Evolutionary conservation across 2,888 invertebrate genomes (phyloP).

Genomic region (Halocaridina rubra): DNA sequence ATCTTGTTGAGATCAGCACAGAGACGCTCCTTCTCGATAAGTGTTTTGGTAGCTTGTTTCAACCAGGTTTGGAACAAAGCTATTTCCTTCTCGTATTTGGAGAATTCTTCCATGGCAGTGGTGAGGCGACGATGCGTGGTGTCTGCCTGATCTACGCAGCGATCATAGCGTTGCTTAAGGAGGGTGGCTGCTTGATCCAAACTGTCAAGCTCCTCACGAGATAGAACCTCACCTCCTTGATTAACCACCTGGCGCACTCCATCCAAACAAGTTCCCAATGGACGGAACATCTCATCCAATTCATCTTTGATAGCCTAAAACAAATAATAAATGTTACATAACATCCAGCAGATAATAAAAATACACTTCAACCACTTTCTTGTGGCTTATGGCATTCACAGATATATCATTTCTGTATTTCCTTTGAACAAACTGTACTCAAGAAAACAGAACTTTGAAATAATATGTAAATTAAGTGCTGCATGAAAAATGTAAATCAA

Average conservation of each 20-base stretch:
- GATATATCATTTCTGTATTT: too few species aligned
- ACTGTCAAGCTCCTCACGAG: conserved; percentile 88
- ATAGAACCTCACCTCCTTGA: conserved; percentile 90
- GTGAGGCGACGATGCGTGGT: conserved; percentile 81
- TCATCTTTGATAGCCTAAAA: conserved; percentile 88
- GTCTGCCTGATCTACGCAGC: conserved; percentile 78
- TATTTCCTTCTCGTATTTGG: conserved; percentile 77
- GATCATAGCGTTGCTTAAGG: conserved; percentile 72
- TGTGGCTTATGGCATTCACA: too few species aligned
- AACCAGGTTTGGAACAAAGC: conserved; percentile 75
- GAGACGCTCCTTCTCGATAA: conserved; percentile 88
- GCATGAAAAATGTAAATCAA: too few species aligned
- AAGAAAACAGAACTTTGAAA: too few species aligned
- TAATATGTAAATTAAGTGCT: too few species aligned
- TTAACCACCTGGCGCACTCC: conserved; percentile 90
- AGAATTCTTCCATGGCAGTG: conserved; percentile 87
- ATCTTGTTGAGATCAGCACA: conserved; percentile 81
- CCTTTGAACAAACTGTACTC: too few species aligned
- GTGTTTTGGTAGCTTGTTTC: conserved; percentile 80
- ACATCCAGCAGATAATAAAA: too few species aligned
- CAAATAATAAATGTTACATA: neutral
- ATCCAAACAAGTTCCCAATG: conserved; percentile 86
- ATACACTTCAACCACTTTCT: too few species aligned
- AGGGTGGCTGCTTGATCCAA: conserved; percentile 88
- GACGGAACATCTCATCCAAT: conserved; percentile 85